Percentiles rank a stretch among this genome's conserved stretches.
Evolutionary conservation across 2,113 vertebrate species (phyloP).

Genomic region (Genyomyrus donnyi): DNA sequence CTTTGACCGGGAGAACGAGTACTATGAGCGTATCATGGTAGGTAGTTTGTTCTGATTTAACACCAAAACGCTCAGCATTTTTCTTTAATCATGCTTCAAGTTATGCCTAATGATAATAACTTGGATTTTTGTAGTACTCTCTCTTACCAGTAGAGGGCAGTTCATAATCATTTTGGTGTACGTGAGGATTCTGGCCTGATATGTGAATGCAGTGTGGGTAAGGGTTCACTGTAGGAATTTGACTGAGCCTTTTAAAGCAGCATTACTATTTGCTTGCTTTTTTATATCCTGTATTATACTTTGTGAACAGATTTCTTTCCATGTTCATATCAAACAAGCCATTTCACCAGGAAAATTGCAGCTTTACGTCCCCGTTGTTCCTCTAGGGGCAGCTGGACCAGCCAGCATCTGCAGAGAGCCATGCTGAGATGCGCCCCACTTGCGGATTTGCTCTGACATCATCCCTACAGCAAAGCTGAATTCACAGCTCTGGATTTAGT

Average conservation of each 20-base stretch:
- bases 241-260: not conserved
- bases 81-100: not conserved
- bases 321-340: not conserved
- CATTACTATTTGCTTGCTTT: not conserved
- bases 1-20: constrained; percentile 72
- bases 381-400: not conserved
- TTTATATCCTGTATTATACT: not conserved
- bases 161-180: not conserved
- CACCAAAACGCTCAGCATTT: not conserved
- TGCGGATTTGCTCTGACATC: not conserved
- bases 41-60: constrained; percentile 24
- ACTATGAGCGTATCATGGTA: constrained; percentile 85
- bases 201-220: not conserved
- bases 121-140: constrained; percentile 3
- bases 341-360: not conserved
- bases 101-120: not conserved
- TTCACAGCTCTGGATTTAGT: not conserved
- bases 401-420: not conserved
- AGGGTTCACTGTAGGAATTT: not conserved
- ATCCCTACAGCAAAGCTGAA: not conserved
- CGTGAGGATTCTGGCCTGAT: not conserved
- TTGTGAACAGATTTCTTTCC: not conserved
- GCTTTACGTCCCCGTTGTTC: not conserved
- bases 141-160: constrained; percentile 6
- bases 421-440: not conserved